Conservation (phyloP, 2,113 vertebrate species). For the Lutjanus erythropterus region DNA sequence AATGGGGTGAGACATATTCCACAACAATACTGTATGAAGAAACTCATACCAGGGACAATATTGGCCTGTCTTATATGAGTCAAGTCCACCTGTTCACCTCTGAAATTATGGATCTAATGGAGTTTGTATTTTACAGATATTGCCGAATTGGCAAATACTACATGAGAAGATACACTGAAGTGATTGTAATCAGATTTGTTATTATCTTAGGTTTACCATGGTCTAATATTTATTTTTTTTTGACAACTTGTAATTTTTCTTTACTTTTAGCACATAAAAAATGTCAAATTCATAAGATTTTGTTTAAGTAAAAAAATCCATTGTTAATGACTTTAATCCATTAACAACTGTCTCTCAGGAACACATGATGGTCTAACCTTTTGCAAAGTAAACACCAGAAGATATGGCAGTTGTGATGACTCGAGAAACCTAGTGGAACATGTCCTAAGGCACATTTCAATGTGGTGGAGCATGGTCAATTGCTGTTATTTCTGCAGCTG, state of each 20-base stretch:
- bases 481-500: not conserved
- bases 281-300: not conserved
- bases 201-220: not conserved
- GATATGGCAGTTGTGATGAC: slow-evolving; percentile 19
- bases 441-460: slow-evolving; percentile 29
- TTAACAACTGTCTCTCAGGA: not conserved
- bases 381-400: not conserved
- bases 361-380: not conserved
- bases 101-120: not conserved
- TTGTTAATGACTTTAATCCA: not conserved
- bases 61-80: not conserved
- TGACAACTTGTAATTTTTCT: not conserved
- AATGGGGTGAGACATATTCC: slow-evolving; percentile 1
- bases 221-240: not conserved
- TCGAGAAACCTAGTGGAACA: not conserved
- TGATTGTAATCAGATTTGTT: slow-evolving; percentile 4
- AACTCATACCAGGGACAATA: not conserved
- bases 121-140: not conserved
- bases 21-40: slow-evolving; percentile 40
- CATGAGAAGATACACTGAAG: not conserved
- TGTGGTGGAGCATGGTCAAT: not conserved
- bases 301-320: not conserved
- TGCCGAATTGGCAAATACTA: not conserved
- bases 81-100: not conserved
- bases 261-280: not conserved